phyloP scores from a whole-genome alignment of 2,888 invertebrate genomes.

The Plebejus anna region DNA sequence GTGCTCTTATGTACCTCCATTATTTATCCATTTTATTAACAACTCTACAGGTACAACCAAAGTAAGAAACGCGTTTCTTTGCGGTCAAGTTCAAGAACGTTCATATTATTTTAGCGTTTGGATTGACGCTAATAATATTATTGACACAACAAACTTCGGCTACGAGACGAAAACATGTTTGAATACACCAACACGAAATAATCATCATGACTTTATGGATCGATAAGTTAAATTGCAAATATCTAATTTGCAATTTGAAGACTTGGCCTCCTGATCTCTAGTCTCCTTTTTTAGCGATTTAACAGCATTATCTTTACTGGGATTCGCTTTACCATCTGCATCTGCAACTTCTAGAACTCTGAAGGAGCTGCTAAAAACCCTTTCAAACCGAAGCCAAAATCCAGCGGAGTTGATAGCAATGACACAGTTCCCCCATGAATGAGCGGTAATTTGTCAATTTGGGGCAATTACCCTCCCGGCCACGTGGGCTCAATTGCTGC shows the following conservation, averaged over 20 bases:
- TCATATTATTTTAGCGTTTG: not conserved
- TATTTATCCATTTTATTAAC: constrained; percentile 67
- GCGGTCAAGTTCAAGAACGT: constrained; percentile 69
- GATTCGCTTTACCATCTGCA: no score
- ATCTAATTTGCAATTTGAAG: no score
- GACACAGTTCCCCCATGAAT: constrained; percentile 49
- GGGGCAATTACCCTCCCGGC: constrained; percentile 63
- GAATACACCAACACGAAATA: not conserved
- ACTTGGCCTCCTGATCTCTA: no score
- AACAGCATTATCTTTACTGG: no score
- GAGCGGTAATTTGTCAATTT: constrained; percentile 63
- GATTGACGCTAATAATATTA: constrained; percentile 7
- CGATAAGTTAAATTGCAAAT: not conserved
- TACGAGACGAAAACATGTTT: constrained; percentile 5
- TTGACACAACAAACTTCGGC: constrained; percentile 2
- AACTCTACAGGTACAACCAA: constrained; percentile 19
- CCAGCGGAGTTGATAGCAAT: constrained; percentile 29
- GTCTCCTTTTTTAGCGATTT: not conserved
- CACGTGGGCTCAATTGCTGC: constrained; percentile 57
- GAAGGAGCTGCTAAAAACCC: not conserved
- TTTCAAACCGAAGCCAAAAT: not conserved
- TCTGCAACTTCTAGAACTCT: no score
- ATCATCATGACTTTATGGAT: not conserved
- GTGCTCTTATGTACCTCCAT: constrained; percentile 42
- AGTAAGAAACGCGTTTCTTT: constrained; percentile 16